phyloP scores from a whole-genome alignment of 2,797 vertebrate species.

The Sebastes kiyomatsui region DNA sequence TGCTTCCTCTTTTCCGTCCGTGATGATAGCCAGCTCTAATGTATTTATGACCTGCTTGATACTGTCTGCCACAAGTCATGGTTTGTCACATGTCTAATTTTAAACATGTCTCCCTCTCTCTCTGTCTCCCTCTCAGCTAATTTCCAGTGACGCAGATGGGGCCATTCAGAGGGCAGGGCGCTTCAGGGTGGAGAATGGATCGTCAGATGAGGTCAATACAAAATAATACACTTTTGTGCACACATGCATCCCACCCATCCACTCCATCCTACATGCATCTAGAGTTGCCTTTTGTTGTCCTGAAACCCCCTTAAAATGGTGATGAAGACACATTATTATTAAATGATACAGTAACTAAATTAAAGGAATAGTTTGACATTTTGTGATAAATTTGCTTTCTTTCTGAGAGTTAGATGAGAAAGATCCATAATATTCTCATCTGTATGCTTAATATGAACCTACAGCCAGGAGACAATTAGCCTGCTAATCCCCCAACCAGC shows the following conservation, averaged over 20 bases:
- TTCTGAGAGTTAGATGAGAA: neutral
- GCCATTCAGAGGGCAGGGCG: slow-evolving; percentile 99
- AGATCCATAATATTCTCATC: neutral
- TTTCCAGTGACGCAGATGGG: slow-evolving; percentile 98
- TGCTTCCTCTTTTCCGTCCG: slow-evolving; percentile 31
- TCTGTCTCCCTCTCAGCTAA: slow-evolving; percentile 84
- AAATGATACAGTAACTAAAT: neutral
- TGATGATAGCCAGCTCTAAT: neutral
- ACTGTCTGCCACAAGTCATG: slow-evolving; percentile 45
- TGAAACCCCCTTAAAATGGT: neutral
- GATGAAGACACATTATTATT: neutral
- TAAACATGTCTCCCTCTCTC: slow-evolving; percentile 45
- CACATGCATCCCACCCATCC: neutral
- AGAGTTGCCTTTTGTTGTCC: neutral
- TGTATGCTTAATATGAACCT: neutral
- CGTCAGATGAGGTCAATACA: slow-evolving; percentile 88
- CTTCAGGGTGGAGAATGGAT: slow-evolving; percentile 98
- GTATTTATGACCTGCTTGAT: slow-evolving; percentile 43
- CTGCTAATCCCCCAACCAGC: neutral
- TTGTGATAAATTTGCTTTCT: neutral
- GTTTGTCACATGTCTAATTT: slow-evolving; percentile 56
- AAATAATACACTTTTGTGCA: slow-evolving; percentile 5
- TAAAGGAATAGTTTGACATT: neutral
- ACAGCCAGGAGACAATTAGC: neutral
- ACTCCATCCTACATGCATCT: neutral